Evolutionary conservation across 2,797 vertebrate genomes (phyloP).

Genomic region (Manis crassicaudata): DNA sequence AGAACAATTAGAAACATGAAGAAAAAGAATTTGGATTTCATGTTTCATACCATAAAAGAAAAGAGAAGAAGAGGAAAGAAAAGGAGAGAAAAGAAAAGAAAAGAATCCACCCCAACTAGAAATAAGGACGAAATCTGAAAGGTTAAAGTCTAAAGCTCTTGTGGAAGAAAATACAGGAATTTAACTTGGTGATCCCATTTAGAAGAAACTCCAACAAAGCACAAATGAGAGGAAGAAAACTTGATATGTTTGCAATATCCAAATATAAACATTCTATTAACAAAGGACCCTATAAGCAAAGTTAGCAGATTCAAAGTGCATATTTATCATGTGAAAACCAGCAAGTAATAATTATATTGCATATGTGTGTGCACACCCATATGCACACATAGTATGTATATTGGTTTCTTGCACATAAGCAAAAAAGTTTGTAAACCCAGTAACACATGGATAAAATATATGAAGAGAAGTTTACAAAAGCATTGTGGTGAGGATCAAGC

Average conservation of each 20-base stretch:
- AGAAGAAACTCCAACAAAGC: background rate
- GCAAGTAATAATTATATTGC: background rate
- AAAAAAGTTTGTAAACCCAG: background rate
- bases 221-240: conserved; percentile 20
- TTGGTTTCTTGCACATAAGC: background rate
- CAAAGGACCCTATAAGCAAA: background rate
- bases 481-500: background rate
- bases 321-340: background rate
- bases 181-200: conserved; percentile 24
- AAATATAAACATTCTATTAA: conserved; percentile 15
- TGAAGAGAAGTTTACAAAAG: background rate
- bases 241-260: background rate
- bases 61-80: background rate
- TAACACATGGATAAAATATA: background rate
- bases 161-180: background rate
- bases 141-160: conserved; percentile 18
- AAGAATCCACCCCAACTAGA: background rate
- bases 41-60: background rate
- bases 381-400: background rate
- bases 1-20: background rate
- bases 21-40: conserved; percentile 40
- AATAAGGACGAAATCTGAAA: conserved; percentile 6
- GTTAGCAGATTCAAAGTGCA: background rate
- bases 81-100: background rate
- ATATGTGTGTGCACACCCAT: background rate